A percentile compares a stretch with the other conserved stretches of the same genome.
Conservation (phyloP, 2,888 invertebrate genomes). For the Hydriomena furcata region DNA sequence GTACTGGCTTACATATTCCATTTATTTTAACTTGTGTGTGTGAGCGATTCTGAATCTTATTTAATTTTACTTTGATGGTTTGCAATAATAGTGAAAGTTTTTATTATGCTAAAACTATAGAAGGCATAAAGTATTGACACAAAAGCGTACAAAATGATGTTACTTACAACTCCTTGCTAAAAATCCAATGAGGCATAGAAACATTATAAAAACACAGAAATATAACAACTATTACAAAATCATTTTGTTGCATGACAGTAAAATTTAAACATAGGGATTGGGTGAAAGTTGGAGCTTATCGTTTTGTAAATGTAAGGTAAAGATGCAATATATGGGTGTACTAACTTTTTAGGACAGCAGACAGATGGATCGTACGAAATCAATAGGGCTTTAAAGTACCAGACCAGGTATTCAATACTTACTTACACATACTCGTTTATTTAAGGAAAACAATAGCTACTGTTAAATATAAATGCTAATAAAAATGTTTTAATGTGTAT, state of each 20-base stretch:
- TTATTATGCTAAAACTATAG: conserved; percentile 13
- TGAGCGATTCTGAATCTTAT: conserved; percentile 9
- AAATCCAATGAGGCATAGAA: conserved; percentile 69
- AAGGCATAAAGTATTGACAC: not conserved
- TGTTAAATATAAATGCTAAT: too few species aligned
- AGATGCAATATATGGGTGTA: too few species aligned
- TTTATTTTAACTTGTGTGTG: conserved; percentile 11
- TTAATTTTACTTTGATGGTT: conserved; percentile 10
- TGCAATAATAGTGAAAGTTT: conserved; percentile 17
- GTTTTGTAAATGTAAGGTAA: too few species aligned
- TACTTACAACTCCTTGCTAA: conserved; percentile 83
- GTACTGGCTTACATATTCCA: conserved; percentile 16
- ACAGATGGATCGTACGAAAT: too few species aligned
- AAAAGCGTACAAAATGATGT: conserved; percentile 18
- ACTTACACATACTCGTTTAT: too few species aligned
- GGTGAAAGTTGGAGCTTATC: too few species aligned
- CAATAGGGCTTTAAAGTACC: too few species aligned
- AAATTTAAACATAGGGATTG: not conserved
- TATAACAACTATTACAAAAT: not conserved
- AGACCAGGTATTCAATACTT: too few species aligned
- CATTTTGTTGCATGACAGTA: not conserved
- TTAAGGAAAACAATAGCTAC: too few species aligned
- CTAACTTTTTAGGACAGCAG: too few species aligned
- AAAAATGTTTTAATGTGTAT: too few species aligned
- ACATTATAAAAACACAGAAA: conserved; percentile 45